These are phyloP conservation scores for Dendrophyllia cribrosa DNA, from an alignment of 64 coral and sea anemone genomes.

Conservation along the genomic window DNA sequence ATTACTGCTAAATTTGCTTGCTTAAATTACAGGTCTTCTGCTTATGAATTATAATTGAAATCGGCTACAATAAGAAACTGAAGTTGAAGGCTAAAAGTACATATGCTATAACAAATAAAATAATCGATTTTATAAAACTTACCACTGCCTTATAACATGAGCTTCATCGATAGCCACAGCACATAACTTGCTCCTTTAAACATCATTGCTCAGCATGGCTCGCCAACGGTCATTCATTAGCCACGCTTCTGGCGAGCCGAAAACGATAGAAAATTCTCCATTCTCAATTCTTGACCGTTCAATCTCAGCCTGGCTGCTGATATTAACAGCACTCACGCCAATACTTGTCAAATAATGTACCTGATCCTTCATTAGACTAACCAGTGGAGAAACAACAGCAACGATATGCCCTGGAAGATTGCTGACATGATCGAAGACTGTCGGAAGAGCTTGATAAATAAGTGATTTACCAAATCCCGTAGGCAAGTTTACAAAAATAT, in stretches of 20 bases:
- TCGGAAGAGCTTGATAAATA: conserved; percentile 22
- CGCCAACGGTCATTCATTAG: conserved; percentile 33
- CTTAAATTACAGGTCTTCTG: too few species aligned
- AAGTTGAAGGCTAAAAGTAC: too few species aligned
- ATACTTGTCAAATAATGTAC: not conserved
- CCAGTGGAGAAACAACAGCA: not conserved
- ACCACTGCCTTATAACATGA: conserved; percentile 40
- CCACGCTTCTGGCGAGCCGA: conserved; percentile 30
- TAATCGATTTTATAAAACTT: too few species aligned
- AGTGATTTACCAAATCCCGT: conserved; percentile 54
- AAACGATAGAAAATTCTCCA: conserved; percentile 15
- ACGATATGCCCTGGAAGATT: not conserved
- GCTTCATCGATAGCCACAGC: conserved; percentile 56
- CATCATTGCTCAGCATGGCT: conserved; percentile 12
- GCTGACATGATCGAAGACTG: not conserved
- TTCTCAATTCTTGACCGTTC: not conserved
- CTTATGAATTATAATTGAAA: too few species aligned
- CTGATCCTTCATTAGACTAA: conserved; percentile 27
- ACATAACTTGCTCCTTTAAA: conserved; percentile 21
- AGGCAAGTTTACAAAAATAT: conserved; percentile 43
- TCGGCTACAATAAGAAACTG: too few species aligned
- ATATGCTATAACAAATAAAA: too few species aligned
- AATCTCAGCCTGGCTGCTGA: not conserved
- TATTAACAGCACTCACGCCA: conserved; percentile 8
- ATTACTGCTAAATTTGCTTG: too few species aligned